phyloP scores from a whole-genome alignment of 1,140 invertebrate species.

The Drosophila tsacasi region DNA sequence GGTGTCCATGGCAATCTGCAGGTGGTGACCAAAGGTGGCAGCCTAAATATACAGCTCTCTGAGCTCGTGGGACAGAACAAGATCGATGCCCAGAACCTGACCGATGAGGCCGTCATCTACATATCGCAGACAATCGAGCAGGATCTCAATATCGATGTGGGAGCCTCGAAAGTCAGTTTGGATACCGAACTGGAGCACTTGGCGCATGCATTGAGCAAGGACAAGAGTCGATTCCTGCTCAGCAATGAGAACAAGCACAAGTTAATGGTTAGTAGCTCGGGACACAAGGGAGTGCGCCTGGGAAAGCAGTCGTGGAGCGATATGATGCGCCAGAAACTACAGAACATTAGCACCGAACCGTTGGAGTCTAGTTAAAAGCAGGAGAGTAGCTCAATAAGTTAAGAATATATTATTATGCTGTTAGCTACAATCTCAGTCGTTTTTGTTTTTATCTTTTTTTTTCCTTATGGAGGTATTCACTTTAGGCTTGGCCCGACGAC shows the following conservation, averaged over 20 bases:
- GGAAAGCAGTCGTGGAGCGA: slow-evolving; percentile 81
- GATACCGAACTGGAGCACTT: slow-evolving; percentile 63
- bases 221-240: slow-evolving; percentile 53
- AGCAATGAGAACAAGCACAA: slow-evolving; percentile 41
- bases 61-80: slow-evolving; percentile 68
- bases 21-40: slow-evolving; percentile 67
- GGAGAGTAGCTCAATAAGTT: slow-evolving; percentile 21
- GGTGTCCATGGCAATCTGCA: slow-evolving; percentile 78
- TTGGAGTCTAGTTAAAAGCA: slow-evolving; percentile 1
- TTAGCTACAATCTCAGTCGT: slow-evolving; percentile 75
- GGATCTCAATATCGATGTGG: slow-evolving; percentile 53
- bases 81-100: slow-evolving; percentile 56
- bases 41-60: slow-evolving; percentile 75
- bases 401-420: slow-evolving; percentile 63
- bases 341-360: background rate
- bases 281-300: slow-evolving; percentile 62
- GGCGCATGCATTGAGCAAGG: slow-evolving; percentile 31
- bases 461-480: slow-evolving; percentile 39
- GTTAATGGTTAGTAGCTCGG: slow-evolving; percentile 40
- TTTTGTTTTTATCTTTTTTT: slow-evolving; percentile 48
- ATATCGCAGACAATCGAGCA: slow-evolving; percentile 78
- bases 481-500: slow-evolving; percentile 65
- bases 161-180: slow-evolving; percentile 57
- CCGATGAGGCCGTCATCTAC: slow-evolving; percentile 64
- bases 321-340: slow-evolving; percentile 52